Percentiles rank a stretch among this genome's conserved stretches.
phyloP scores from a whole-genome alignment of 2,888 invertebrate genomes.

The Mylabris sibirica region DNA sequence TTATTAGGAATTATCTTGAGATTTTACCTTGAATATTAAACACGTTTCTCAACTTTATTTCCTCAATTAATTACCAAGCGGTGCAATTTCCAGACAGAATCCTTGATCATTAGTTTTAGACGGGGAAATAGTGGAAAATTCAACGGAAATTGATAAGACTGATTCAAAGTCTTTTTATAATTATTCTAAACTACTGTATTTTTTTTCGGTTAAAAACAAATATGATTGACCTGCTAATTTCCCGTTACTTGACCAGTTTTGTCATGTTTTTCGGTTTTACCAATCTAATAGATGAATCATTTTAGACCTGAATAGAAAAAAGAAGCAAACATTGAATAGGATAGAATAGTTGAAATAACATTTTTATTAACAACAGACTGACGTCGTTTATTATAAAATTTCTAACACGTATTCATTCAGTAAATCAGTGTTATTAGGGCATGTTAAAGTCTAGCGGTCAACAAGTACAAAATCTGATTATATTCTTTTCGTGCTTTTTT shows the following conservation, averaged over 20 bases:
- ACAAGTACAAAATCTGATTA: not conserved
- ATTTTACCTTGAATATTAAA: not conserved
- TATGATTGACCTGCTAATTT: not conserved
- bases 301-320: not conserved
- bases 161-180: not conserved
- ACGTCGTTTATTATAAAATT: constrained; percentile 20
- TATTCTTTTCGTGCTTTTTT: not conserved
- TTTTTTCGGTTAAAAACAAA: not conserved
- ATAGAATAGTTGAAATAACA: not conserved
- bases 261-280: not conserved
- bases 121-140: not conserved
- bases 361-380: not conserved
- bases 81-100: not conserved
- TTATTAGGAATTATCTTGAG: too few relatives aligned
- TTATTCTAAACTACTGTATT: not conserved
- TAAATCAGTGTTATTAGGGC: constrained; percentile 30
- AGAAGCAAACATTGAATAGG: not conserved
- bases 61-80: not conserved
- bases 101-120: not conserved
- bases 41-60: not conserved
- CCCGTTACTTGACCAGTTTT: not conserved
- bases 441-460: constrained; percentile 16
- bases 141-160: not conserved
- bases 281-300: not conserved
- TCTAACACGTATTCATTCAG: constrained; percentile 27